A percentile compares a stretch with the other conserved stretches of the same genome.
These are phyloP conservation scores for Archilochus colubris DNA, from an alignment of 2,113 vertebrate genomes.

Conservation along the genomic window DNA sequence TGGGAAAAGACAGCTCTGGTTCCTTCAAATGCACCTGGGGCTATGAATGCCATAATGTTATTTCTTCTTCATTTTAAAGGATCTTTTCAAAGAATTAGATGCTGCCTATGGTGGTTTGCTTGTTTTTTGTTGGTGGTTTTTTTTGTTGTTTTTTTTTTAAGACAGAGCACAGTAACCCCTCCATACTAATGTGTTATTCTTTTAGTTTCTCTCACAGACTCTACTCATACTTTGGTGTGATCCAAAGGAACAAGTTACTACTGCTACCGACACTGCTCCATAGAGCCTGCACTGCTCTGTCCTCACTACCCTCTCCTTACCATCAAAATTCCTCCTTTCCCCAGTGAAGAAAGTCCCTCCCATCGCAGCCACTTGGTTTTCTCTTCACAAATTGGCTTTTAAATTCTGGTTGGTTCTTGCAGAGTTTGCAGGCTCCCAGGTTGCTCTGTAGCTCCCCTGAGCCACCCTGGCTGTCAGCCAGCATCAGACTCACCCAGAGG, in stretches of 20 bases:
- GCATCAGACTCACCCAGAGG: neutral
- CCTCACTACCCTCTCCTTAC: accelerated
- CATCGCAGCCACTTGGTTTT: neutral
- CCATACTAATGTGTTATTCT: neutral
- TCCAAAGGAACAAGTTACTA: neutral
- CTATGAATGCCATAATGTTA: neutral
- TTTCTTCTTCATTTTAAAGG: neutral
- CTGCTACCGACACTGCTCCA: neutral
- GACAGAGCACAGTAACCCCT: neutral
- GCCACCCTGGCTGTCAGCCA: neutral
- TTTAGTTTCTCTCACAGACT: neutral
- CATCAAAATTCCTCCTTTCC: neutral
- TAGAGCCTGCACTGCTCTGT: neutral
- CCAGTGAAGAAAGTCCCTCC: neutral
- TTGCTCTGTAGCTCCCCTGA: neutral
- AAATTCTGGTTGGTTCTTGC: neutral
- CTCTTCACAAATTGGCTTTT: neutral
- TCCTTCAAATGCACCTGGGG: neutral
- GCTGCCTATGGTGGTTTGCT: neutral
- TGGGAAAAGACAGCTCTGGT: neutral
- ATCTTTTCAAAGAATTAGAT: neutral
- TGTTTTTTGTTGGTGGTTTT: neutral
- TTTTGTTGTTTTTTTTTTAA: neutral
- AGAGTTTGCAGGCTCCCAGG: neutral
- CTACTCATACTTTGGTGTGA: neutral